Evolutionary conservation across 64 coral and sea anemone genomes (phyloP), one percentile per base, ranked within the genome.

Genomic region (Astreopora myriophthalma): DNA sequence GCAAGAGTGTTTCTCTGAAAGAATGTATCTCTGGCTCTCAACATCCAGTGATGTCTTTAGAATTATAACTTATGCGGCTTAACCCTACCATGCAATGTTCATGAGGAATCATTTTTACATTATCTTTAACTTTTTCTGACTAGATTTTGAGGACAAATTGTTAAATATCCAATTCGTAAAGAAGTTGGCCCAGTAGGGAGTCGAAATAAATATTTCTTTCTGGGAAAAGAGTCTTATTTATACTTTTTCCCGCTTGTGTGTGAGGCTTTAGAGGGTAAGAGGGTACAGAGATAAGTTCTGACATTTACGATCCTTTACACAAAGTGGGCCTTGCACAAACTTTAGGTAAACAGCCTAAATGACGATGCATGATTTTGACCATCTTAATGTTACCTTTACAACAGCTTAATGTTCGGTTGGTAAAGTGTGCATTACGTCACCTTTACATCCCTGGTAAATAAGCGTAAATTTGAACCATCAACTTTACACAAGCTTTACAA

Each of bases 311-410:
- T 33, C 32, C 0, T 73, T 73, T 73, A 73, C 70, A 35, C 34
- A 66, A n/a, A n/a, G n/a, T n/a, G n/a, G n/a, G n/a, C n/a, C n/a
- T n/a, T n/a, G n/a, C n/a, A n/a, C n/a, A 55, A 73, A 73, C 70
- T 73, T 73, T 37, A 73, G 70, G 70, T 73, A 73, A 73, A 73
- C 70, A 31, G 69, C 10, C 16, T 16, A 73, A 36, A 55, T 11
- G 70, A 20, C 31, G 31, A 73, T 73, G 70, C 70, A 73, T 73
- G 70, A 73, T 73, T 73, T 36, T 19, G 70, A 73, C 31, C 70
- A 73, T 73, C 70, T 73, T 73, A 73, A 14, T 73, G 70, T 73
- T 73, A 73, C 70, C 70, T 73, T 73, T 73, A 73, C 70, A 37
- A 37, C 12, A 73, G 70, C 26, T 73, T 34, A 73, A 73, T 31